Percentiles rank a stretch among this genome's conserved stretches.
These are phyloP conservation scores for Cyrtorhinus lividipennis DNA, from an alignment of 1,140 invertebrate genomes.

Conservation along the genomic window DNA sequence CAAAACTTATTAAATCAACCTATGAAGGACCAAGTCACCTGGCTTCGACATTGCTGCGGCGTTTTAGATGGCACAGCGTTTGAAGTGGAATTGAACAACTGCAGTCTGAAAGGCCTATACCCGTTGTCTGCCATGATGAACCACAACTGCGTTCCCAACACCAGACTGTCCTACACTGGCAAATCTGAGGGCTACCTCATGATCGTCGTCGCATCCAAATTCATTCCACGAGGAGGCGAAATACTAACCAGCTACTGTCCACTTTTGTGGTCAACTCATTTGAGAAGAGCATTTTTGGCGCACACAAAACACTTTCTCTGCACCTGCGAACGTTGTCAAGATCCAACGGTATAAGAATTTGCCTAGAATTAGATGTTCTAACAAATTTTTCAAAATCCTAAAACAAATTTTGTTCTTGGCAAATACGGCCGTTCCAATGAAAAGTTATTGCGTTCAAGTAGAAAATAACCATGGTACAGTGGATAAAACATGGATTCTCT, in stretches of 20 bases:
- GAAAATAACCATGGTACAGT: too few relatives aligned
- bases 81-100: conserved; percentile 32
- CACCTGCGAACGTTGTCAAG: conserved; percentile 49
- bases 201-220: conserved; percentile 42
- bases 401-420: background rate
- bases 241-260: conserved; percentile 58
- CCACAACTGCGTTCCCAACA: conserved; percentile 60
- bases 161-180: conserved; percentile 44
- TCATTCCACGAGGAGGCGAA: conserved; percentile 47
- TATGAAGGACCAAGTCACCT: too few relatives aligned
- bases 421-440: too few relatives aligned
- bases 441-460: too few relatives aligned
- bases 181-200: conserved; percentile 39
- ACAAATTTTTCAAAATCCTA: background rate
- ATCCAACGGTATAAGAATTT: conserved; percentile 37
- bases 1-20: conserved; percentile 35
- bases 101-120: conserved; percentile 49
- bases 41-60: conserved; percentile 43
- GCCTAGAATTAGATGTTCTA: background rate
- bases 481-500: too few relatives aligned
- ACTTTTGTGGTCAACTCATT: conserved; percentile 52
- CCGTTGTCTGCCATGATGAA: conserved; percentile 56
- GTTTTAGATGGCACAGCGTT: conserved; percentile 60
- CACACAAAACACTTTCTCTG: conserved; percentile 63
- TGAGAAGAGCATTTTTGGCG: conserved; percentile 45